These are phyloP conservation scores for Melipona quadrifasciata DNA, from an alignment of 1,140 invertebrate species.

Conservation along the genomic window DNA sequence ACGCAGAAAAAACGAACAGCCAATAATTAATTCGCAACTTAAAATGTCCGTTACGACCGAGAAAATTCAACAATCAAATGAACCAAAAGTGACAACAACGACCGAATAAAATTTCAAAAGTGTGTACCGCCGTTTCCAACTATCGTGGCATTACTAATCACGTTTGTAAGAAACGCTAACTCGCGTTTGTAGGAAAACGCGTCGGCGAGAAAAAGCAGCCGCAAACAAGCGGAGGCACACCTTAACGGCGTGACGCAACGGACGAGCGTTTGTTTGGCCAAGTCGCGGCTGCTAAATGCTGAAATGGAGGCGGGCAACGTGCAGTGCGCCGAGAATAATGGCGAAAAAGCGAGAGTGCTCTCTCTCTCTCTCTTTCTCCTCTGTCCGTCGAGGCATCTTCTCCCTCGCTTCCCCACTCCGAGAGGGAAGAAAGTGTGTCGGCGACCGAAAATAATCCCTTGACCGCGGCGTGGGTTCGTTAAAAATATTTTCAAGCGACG, in stretches of 20 bases:
- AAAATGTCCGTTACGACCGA: no score
- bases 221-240: conserved; percentile 27
- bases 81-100: no score
- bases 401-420: neutral
- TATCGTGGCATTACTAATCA: no score
- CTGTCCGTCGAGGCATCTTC: neutral
- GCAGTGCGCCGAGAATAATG: neutral
- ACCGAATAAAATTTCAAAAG: no score
- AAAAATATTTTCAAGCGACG: conserved; percentile 32
- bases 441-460: conserved; percentile 39
- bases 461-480: conserved; percentile 17
- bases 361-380: neutral
- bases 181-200: neutral
- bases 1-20: no score
- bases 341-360: conserved; percentile 38
- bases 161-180: neutral
- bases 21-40: no score
- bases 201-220: conserved; percentile 19
- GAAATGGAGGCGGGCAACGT: neutral
- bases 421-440: conserved; percentile 31
- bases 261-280: conserved; percentile 2
- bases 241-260: conserved; percentile 25
- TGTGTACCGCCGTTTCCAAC: no score
- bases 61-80: no score
- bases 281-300: neutral